A percentile compares a stretch with the other conserved stretches of the same genome.
phyloP scores from a whole-genome alignment of 1,140 invertebrate species.

The Anagrus nilaparvatae region DNA sequence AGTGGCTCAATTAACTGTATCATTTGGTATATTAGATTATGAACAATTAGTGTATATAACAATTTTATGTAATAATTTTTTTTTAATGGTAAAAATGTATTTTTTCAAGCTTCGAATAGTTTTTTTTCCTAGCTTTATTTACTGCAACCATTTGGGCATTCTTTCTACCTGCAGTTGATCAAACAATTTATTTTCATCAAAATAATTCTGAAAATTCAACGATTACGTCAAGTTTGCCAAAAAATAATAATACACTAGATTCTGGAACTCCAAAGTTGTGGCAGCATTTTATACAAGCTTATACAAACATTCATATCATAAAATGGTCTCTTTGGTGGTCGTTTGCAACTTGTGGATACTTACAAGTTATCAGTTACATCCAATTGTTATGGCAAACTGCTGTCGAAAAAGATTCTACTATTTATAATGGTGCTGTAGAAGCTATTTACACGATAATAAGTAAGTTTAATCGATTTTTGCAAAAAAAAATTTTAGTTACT shows the following conservation, averaged over 20 bases:
- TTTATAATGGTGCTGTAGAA: constrained; percentile 73
- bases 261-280: no score
- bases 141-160: constrained; percentile 65
- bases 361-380: constrained; percentile 69
- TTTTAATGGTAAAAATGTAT: no score
- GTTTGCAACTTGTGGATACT: constrained; percentile 65
- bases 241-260: constrained; percentile 12
- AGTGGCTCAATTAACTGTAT: constrained; percentile 54
- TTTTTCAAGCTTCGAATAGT: no score
- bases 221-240: no score
- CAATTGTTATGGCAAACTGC: constrained; percentile 64
- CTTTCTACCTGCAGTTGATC: constrained; percentile 61
- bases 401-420: constrained; percentile 24
- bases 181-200: constrained; percentile 72
- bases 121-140: constrained; percentile 62
- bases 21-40: constrained; percentile 51
- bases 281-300: constrained; percentile 62
- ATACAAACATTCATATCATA: constrained; percentile 57
- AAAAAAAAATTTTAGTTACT: constrained; percentile 6
- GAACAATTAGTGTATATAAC: constrained; percentile 62
- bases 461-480: constrained; percentile 17
- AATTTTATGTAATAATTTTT: constrained; percentile 41
- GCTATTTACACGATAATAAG: constrained; percentile 63
- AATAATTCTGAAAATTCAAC: constrained; percentile 9
- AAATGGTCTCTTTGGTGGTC: constrained; percentile 88